Evolutionary conservation across 2,113 vertebrate genomes (phyloP).

Genomic region (Lota lota): DNA sequence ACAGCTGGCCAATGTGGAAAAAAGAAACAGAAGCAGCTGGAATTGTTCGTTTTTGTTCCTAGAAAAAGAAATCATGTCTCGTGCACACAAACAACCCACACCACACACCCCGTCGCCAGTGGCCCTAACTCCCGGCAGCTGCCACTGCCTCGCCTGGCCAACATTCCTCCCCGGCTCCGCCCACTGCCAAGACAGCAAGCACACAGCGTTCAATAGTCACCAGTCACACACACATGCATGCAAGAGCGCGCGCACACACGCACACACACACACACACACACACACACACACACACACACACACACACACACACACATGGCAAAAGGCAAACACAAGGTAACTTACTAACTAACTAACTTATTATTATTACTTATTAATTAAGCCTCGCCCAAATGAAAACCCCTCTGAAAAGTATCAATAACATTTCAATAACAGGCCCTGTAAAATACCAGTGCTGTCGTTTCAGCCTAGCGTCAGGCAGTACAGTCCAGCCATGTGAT

Average conservation of each 20-base stretch:
- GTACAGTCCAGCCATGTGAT: slow-evolving; percentile 47
- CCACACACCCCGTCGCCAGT: slow-evolving; percentile 42
- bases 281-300: not conserved
- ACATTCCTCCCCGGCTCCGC: slow-evolving; percentile 47
- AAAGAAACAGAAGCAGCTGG: slow-evolving; percentile 36
- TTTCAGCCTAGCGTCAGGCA: slow-evolving; percentile 23
- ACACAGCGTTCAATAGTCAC: slow-evolving; percentile 51
- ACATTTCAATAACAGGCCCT: not conserved
- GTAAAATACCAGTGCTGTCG: slow-evolving; percentile 25
- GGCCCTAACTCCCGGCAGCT: slow-evolving; percentile 51
- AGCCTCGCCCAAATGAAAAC: not conserved
- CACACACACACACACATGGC: too few relatives aligned
- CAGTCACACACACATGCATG: slow-evolving; percentile 27
- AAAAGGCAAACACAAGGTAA: too few relatives aligned
- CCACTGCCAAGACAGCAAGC: slow-evolving; percentile 51
- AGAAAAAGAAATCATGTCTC: too few relatives aligned
- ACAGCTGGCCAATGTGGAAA: slow-evolving; percentile 24
- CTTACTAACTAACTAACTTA: too few relatives aligned
- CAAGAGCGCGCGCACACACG: slow-evolving; percentile 31
- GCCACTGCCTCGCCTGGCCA: slow-evolving; percentile 44
- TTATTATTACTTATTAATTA: too few relatives aligned
- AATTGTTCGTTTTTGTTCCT: not conserved
- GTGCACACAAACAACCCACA: not conserved
- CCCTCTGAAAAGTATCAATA: not conserved
- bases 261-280: slow-evolving; percentile 4